These are phyloP conservation scores for Candidula unifasciata DNA, from an alignment of 2,888 invertebrate genomes.

Conservation along the genomic window DNA sequence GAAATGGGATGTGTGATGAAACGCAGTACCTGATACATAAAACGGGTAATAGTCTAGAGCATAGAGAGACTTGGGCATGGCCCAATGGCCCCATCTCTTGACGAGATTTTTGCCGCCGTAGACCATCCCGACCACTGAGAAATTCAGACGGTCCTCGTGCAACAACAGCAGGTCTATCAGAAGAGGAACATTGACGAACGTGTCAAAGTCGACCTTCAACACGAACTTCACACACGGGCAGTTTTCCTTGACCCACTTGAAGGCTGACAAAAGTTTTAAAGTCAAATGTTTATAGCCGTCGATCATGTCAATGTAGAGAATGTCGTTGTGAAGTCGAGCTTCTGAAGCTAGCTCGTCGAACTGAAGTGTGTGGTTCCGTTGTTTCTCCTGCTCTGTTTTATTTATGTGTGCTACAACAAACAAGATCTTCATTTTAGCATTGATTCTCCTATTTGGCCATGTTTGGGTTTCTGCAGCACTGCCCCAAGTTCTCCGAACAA, in stretches of 20 bases:
- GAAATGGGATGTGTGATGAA: too few species aligned
- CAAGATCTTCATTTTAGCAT: constrained; percentile 23
- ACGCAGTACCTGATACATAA: constrained; percentile 14
- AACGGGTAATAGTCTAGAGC: neutral
- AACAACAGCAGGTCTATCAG: constrained; percentile 4
- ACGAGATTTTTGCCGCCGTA: neutral
- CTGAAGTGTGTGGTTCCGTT: neutral
- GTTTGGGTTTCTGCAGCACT: neutral
- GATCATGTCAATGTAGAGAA: neutral
- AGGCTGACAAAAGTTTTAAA: constrained; percentile 7
- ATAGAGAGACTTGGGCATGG: neutral
- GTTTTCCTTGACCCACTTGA: constrained; percentile 28
- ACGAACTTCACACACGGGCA: constrained; percentile 36
- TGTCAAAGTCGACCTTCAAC: constrained; percentile 35
- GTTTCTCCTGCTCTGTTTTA: neutral
- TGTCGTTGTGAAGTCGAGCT: neutral
- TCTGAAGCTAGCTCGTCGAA: neutral
- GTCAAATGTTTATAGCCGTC: constrained; percentile 33
- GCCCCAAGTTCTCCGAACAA: constrained; percentile 5
- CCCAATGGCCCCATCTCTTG: neutral
- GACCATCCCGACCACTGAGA: neutral
- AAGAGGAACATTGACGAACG: constrained; percentile 35
- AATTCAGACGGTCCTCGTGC: neutral
- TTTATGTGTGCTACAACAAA: neutral
- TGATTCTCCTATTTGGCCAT: constrained; percentile 17